Evolutionary conservation across 1,140 invertebrate genomes (phyloP).

Genomic region (Temnothorax curvispinosus): DNA sequence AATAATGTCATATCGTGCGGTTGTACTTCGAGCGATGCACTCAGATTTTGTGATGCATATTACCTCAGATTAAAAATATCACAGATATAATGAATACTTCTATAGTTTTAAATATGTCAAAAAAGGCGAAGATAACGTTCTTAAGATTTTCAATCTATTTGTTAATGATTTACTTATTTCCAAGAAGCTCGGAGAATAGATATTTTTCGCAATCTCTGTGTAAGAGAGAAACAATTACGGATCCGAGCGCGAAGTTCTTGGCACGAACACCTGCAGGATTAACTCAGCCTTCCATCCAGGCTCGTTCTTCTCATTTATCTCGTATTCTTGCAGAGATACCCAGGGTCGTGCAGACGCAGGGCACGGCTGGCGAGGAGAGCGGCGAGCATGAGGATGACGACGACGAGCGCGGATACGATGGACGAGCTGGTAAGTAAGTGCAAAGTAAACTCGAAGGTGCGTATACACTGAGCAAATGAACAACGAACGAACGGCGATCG

Average conservation of each 20-base stretch:
- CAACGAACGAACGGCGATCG: constrained; percentile 11
- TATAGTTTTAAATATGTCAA: neutral
- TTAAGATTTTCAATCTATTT: neutral
- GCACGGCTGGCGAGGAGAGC: constrained; percentile 87
- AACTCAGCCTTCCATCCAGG: constrained; percentile 9
- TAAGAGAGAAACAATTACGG: constrained; percentile 21
- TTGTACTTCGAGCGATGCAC: neutral
- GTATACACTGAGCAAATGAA: constrained; percentile 12
- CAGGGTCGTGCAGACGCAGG: constrained; percentile 87
- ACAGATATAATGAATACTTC: too few species aligned
- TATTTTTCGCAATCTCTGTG: neutral
- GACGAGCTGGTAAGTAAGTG: constrained; percentile 85
- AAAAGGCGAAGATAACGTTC: too few species aligned
- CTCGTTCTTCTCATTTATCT: constrained; percentile 61
- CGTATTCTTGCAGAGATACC: constrained; percentile 86
- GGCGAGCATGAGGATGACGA: constrained; percentile 84
- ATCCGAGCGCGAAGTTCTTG: neutral
- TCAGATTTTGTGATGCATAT: neutral
- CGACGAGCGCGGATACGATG: constrained; percentile 80
- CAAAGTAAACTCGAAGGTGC: constrained; percentile 52
- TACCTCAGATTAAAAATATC: neutral
- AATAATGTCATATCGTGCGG: neutral
- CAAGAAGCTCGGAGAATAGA: neutral
- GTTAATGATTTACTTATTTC: constrained; percentile 10
- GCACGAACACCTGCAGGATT: constrained; percentile 25